These are phyloP conservation scores for Halesus radiatus DNA, from an alignment of 1,140 invertebrate species.

Conservation along the genomic window DNA sequence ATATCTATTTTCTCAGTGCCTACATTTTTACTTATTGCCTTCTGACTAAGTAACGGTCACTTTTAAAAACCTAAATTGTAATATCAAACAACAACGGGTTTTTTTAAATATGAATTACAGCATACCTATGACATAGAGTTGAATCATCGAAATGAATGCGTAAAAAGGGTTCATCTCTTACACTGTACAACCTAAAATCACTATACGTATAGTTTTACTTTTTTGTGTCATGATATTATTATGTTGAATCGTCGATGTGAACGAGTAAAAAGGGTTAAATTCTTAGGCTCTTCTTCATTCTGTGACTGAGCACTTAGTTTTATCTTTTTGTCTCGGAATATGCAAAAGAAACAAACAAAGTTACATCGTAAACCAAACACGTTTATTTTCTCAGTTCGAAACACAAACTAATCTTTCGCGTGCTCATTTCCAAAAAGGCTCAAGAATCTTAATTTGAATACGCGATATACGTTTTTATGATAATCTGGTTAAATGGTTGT, in stretches of 20 bases:
- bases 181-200: no score
- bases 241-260: no score
- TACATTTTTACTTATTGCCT: no score
- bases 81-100: no score
- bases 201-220: not conserved
- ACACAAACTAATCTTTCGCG: not conserved
- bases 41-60: no score
- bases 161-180: not conserved
- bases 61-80: no score
- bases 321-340: not conserved
- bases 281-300: no score
- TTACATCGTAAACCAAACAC: not conserved
- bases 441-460: not conserved
- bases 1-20: no score
- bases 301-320: not conserved
- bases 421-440: not conserved
- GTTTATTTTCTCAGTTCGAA: conserved; percentile 3
- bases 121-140: not conserved
- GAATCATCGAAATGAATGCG: not conserved
- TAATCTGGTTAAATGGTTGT: not conserved
- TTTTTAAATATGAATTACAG: not conserved
- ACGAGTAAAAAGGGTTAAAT: no score
- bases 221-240: not conserved
- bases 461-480: not conserved
- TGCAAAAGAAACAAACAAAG: not conserved